Conservation (phyloP, 1,140 invertebrate species). For the Polypedilum pembai region DNA sequence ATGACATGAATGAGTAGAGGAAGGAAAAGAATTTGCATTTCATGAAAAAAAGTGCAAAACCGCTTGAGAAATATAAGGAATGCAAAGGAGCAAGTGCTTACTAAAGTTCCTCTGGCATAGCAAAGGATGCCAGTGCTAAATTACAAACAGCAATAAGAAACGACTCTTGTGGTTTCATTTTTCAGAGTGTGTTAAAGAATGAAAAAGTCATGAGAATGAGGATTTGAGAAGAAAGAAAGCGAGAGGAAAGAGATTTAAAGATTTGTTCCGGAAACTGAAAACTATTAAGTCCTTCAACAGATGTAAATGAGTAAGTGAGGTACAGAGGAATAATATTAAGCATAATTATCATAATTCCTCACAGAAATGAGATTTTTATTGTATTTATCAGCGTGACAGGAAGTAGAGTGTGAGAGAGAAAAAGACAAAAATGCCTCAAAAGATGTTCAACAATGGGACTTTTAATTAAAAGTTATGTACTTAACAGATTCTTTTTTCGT, state of each 20-base stretch:
- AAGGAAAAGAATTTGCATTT: slow-evolving; percentile 18
- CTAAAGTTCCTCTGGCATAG: neutral
- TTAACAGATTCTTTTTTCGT: slow-evolving; percentile 1
- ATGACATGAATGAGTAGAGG: neutral
- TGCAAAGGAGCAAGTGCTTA: neutral
- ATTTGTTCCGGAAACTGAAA: slow-evolving; percentile 5
- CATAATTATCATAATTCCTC: neutral
- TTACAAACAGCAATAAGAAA: neutral
- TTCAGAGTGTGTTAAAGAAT: neutral
- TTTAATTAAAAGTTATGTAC: slow-evolving; percentile 10
- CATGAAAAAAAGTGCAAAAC: neutral
- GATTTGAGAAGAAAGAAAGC: neutral
- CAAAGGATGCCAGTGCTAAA: too few relatives aligned
- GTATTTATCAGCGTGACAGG: slow-evolving; percentile 1
- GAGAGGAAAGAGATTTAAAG: neutral
- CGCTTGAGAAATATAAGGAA: neutral
- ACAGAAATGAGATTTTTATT: neutral
- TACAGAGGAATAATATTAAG: slow-evolving; percentile 5
- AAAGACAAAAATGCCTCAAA: neutral
- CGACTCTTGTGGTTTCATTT: slow-evolving; percentile 10
- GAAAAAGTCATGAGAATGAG: neutral
- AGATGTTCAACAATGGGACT: neutral
- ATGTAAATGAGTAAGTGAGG: slow-evolving; percentile 12
- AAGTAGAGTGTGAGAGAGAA: neutral
- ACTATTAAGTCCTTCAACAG: slow-evolving; percentile 11